Base-by-base conservation (phyloP, 2,888 invertebrate genomes). In the Resseliella maxima region DNA sequence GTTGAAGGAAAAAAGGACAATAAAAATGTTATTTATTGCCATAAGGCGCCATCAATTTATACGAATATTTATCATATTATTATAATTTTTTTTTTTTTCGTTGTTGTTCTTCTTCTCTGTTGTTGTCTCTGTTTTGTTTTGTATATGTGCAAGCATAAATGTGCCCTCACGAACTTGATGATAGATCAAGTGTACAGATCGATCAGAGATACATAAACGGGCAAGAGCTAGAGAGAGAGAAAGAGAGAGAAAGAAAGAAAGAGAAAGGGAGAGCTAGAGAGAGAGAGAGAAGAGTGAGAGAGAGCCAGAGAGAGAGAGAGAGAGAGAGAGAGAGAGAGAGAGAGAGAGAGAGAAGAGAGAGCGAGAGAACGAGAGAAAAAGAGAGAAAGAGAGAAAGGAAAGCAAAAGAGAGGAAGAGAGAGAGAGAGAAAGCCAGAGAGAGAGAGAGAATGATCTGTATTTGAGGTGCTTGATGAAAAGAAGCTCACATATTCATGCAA, bases 41-140 rank as follows among this genome's bases (percentile, higher is more conserved):
- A 86, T 50, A 59, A 54, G 54, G 85, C 59, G 54, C 86, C 86
- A 86, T 86, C 86, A 86, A 85, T 85, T 85, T 50, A 85, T 85
- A 85, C 46, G 54, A 86, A 86, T 85, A 86, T 86, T 86, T 86
- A 86, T 86, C 86, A 86, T 85, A 85, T 45, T 85, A 85, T 45
- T 85, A 85, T 85, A 85, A 45, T 38, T 83, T 59, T 59, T 24
- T 59, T n/a, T n/a, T n/a, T n/a, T n/a, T n/a, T n/a, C n/a, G n/a
- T n/a, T n/a, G n/a, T n/a, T n/a, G n/a, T 12, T 41, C 41, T 41
- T 50, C 50, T 18, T 50, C 18, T n/a, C n/a, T n/a, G n/a, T n/a
- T n/a, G n/a, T n/a, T 31, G 72, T 31, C 72, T 72, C 72, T 31
- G 72, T 31, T 72, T 8, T 72, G 31, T 15, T 50, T 10, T 59